Conservation (phyloP, 2,797 vertebrate species). For the Myotis planiceps region DNA sequence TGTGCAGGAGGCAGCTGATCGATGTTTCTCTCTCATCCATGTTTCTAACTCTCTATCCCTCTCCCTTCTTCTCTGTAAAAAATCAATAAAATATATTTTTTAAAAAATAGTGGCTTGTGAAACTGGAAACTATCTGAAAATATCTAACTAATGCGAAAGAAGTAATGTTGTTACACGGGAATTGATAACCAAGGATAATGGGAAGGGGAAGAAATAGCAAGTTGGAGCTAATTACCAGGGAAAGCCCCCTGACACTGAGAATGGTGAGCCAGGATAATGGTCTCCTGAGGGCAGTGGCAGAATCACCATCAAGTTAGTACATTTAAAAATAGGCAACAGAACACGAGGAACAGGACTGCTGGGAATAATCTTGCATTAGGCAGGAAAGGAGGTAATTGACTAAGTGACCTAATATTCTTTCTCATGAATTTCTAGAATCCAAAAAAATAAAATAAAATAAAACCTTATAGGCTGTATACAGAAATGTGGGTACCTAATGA, state of each 20-base stretch:
- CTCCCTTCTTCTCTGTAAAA: too few species aligned
- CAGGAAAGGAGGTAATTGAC: constrained; percentile 77
- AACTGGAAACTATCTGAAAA: constrained; percentile 66
- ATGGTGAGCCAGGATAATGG: constrained; percentile 72
- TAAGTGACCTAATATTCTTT: constrained; percentile 80
- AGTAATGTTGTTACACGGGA: constrained; percentile 67
- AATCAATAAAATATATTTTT: too few species aligned
- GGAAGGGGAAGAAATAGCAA: constrained; percentile 72
- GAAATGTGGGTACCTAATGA: constrained; percentile 61
- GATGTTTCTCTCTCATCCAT: too few species aligned
- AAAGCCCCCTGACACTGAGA: constrained; percentile 72
- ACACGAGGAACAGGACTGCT: constrained; percentile 61
- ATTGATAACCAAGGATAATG: constrained; percentile 72
- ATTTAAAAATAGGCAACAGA: constrained; percentile 82
- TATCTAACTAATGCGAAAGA: constrained; percentile 61
- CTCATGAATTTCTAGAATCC: constrained; percentile 65
- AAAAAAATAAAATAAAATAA: not conserved
- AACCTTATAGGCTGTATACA: constrained; percentile 38
- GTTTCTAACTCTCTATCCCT: too few species aligned
- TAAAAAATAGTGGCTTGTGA: constrained; percentile 6
- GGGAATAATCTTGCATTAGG: constrained; percentile 78
- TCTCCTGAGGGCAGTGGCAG: constrained; percentile 74
- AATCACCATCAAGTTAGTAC: constrained; percentile 70
- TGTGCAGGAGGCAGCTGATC: too few species aligned
- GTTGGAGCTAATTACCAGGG: constrained; percentile 77